Percentiles rank a stretch among this genome's conserved stretches.
Conservation (phyloP, 2,113 vertebrate genomes). For the Meriones unguiculatus region DNA sequence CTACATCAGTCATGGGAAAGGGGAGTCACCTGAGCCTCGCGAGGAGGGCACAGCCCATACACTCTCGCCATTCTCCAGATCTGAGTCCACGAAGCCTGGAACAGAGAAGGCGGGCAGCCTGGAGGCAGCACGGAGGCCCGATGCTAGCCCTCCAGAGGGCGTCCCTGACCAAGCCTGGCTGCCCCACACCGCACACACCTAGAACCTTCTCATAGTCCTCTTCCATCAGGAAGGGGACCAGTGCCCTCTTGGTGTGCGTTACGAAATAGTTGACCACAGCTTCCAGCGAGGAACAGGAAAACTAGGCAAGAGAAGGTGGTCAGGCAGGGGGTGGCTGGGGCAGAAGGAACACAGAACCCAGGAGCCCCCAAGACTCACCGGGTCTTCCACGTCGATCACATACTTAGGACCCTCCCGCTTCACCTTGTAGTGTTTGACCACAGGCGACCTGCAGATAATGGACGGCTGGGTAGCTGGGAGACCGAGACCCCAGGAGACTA, state of each 20-base stretch:
- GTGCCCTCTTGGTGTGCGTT: slow-evolving; percentile 78
- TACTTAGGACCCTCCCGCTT: slow-evolving; percentile 78
- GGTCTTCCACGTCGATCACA: slow-evolving; percentile 87
- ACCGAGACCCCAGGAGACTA: not conserved
- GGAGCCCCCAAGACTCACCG: slow-evolving; percentile 84
- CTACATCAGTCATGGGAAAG: not conserved
- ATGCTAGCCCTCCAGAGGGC: not conserved
- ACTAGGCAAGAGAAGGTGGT: slow-evolving; percentile 76
- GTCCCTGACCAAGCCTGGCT: too few relatives aligned
- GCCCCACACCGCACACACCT: slow-evolving; percentile 81
- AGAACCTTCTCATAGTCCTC: slow-evolving; percentile 88
- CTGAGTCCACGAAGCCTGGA: slow-evolving; percentile 84
- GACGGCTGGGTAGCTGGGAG: accelerated
- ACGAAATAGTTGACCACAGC: slow-evolving; percentile 87
- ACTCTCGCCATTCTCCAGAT: slow-evolving; percentile 89
- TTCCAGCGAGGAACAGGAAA: slow-evolving; percentile 86
- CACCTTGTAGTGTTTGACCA: slow-evolving; percentile 90
- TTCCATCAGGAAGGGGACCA: slow-evolving; percentile 87
- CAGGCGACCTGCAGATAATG: slow-evolving; percentile 32
- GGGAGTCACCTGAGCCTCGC: slow-evolving; percentile 48
- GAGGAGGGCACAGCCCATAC: not conserved
- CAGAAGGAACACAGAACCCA: not conserved
- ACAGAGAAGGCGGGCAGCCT: slow-evolving; percentile 22
- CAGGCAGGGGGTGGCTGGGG: not conserved
- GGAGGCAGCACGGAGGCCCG: not conserved